A percentile compares a stretch with the other conserved stretches of the same genome.
These are phyloP conservation scores for Bufo gargarizans DNA, from an alignment of 2,113 vertebrate genomes.

Conservation along the genomic window DNA sequence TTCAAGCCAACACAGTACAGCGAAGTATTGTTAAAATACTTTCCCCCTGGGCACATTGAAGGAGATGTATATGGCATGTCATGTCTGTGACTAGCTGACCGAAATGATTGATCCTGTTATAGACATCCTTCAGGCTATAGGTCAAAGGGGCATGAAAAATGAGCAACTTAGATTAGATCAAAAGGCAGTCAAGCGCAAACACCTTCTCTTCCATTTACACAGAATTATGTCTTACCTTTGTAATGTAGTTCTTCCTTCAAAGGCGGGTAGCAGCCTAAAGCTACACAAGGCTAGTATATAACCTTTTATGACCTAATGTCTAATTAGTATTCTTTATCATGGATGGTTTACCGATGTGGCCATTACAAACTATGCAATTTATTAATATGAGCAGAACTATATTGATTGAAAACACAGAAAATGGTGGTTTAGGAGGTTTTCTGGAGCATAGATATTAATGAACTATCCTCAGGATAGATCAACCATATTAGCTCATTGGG, in stretches of 20 bases:
- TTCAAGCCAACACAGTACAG: background rate
- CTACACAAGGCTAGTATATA: background rate
- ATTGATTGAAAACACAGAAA: too few relatives aligned
- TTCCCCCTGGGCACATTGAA: slow-evolving; percentile 34
- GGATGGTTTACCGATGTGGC: background rate
- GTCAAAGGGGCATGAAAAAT: slow-evolving; percentile 38
- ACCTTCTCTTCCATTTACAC: slow-evolving; percentile 25
- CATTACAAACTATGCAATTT: too few relatives aligned
- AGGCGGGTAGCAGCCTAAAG: background rate
- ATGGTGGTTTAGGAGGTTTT: too few relatives aligned
- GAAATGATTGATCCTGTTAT: slow-evolving; percentile 44
- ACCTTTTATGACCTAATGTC: background rate
- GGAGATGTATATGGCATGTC: slow-evolving; percentile 32
- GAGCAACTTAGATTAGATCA: slow-evolving; percentile 38
- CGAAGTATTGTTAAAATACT: slow-evolving; percentile 38
- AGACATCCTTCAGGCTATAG: slow-evolving; percentile 47
- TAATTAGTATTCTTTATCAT: background rate
- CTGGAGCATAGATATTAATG: too few relatives aligned
- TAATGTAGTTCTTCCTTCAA: background rate
- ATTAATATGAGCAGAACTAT: too few relatives aligned
- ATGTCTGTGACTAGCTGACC: slow-evolving; percentile 44
- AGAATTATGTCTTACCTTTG: background rate
- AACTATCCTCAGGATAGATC: too few relatives aligned
- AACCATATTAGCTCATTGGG: too few relatives aligned
- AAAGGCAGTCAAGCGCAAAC: slow-evolving; percentile 29